Evolutionary conservation across 2,113 vertebrate species (phyloP).

Genomic region (Opisthocomus hoazin): DNA sequence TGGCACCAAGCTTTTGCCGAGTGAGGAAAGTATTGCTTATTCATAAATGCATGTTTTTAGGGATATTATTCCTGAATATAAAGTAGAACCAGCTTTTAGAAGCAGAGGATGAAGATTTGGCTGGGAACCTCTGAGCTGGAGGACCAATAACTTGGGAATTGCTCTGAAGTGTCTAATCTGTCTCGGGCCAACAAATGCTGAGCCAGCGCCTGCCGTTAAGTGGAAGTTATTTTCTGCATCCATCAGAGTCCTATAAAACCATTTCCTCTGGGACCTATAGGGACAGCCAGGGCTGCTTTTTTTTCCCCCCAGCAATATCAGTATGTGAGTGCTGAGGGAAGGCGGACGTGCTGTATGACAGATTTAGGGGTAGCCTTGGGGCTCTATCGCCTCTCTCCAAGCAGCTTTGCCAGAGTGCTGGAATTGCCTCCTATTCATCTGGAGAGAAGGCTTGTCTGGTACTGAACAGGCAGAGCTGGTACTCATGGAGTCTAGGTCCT

Average conservation of each 20-base stretch:
- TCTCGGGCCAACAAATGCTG: neutral
- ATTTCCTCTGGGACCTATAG: constrained; percentile 26
- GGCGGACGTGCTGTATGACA: constrained; percentile 2
- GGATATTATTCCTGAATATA: neutral
- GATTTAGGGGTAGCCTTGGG: constrained; percentile 5
- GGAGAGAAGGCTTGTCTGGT: neutral
- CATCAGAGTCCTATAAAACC: constrained; percentile 34
- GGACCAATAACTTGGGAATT: constrained; percentile 43
- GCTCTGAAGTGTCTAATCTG: constrained; percentile 37
- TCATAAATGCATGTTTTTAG: neutral
- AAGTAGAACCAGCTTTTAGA: constrained; percentile 39
- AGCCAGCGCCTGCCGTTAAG: constrained; percentile 31
- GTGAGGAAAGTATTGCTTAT: constrained; percentile 14
- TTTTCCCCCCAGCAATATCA: neutral
- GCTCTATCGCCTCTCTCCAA: neutral
- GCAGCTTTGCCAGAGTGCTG: neutral
- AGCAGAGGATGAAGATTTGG: constrained; percentile 26
- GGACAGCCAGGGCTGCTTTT: neutral
- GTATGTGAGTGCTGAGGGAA: neutral
- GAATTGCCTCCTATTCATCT: neutral
- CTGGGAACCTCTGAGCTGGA: constrained; percentile 22
- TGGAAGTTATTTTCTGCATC: constrained; percentile 51
- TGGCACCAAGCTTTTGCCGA: fast-evolving
- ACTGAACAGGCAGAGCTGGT: neutral
- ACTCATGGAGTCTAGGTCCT: neutral